Evolutionary conservation across 2,888 invertebrate genomes (phyloP), one percentile per base, ranked within the genome.

Genomic region (Agrypnus murinus): DNA sequence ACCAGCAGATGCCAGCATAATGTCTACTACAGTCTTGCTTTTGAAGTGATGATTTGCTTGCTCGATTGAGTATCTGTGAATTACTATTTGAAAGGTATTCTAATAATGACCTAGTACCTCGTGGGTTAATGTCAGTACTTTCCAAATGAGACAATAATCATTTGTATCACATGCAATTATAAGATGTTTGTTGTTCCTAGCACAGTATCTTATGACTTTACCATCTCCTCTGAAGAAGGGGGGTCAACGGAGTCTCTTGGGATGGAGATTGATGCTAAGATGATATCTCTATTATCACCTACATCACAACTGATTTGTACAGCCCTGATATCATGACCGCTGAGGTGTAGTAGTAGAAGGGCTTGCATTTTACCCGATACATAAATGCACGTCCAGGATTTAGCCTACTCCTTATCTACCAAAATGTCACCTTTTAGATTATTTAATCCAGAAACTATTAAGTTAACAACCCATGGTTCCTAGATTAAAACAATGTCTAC

Each of bases 381-480:
- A 57, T 6, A 57, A 15, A 57, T 57, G 14, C 36, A 36, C 6
- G 57, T 14, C 36, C 57, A 34, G 1, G 36, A 36, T 9, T 34
- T 57, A 15, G 8, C 19, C 15, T 57, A 12, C n/a, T 12, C 10
- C 14, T 32, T 36, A 4, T 57, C 38, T 14, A 57, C 15, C 9
- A 57, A 36, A 34, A 36, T 36, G 34, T 12, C 34, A 14, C 12
- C 57, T 34, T 57, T 57, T 57, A 36, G 9, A 34, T 12, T 36
- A 14, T 36, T 15, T 14, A 57, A 9, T 14, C 57, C 57, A 53
- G 31, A 53, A 53, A 53, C 31, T 31, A 34, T 57, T 19, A n/a
- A 32, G 34, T 57, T 57, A 36, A 36, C 57, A 34, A 34, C 57
- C 57, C 53, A 53, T n/a, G 53, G 53, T 53, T 53, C 17, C 14